Conservation (phyloP, 2,113 vertebrate genomes). For the Pagrus major region DNA sequence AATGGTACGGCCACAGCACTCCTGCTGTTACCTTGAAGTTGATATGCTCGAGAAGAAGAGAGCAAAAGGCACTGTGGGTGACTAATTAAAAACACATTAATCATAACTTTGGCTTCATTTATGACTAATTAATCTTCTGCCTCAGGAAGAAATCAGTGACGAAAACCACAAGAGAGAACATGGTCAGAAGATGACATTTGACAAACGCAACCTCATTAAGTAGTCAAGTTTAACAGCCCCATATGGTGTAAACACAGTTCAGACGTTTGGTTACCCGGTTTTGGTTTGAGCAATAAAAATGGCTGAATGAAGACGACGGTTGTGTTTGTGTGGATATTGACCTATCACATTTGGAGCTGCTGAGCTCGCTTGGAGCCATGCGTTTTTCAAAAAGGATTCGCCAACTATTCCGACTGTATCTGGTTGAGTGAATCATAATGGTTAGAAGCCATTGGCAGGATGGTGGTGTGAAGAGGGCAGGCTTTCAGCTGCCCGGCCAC, state of each 20-base stretch:
- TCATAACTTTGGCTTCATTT: conserved; percentile 19
- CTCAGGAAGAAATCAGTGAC: background rate
- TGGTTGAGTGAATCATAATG: conserved; percentile 34
- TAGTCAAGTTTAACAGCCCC: background rate
- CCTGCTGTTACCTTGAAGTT: conserved; percentile 12
- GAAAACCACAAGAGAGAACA: background rate
- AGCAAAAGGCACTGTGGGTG: background rate
- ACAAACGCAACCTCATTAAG: background rate
- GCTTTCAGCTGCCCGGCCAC: conserved; percentile 4
- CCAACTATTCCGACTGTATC: conserved; percentile 6
- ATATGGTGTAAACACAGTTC: too few species aligned
- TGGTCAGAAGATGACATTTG: background rate
- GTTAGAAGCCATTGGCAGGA: conserved; percentile 22
- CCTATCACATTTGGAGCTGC: background rate
- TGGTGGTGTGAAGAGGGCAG: conserved; percentile 28
- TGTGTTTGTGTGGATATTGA: background rate
- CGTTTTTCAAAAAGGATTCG: background rate
- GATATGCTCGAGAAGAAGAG: conserved; percentile 14
- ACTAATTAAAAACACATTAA: conserved; percentile 43
- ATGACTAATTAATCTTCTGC: conserved; percentile 16
- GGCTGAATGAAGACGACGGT: background rate
- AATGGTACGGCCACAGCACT: background rate
- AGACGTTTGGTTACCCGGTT: background rate
- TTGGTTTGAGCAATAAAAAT: background rate
- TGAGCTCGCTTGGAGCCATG: background rate